Base-by-base conservation (phyloP, 2,113 vertebrate species). In the Hippocampus abdominalis region DNA sequence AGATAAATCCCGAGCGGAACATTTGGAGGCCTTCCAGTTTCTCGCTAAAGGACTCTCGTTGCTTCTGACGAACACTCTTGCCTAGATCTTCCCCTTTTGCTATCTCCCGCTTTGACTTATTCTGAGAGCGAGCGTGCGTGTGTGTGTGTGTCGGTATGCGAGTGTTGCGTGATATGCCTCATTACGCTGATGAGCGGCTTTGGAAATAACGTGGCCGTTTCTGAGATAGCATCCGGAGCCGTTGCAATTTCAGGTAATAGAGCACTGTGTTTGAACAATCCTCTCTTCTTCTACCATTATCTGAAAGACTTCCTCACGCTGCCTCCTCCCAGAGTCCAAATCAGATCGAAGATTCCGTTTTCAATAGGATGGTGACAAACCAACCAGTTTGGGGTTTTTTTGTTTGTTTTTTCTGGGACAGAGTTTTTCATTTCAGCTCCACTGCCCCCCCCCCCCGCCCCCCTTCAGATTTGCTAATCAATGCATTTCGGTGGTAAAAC, bases 1-100 rank as follows among this genome's bases (percentile, higher is more conserved):
- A 89, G 88, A 88, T 85, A 90, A 90, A 83, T 87, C 73, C 64
- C 62, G 68, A 84, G 85, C 77, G 75, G 81, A 84, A 74, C 84
- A 77, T 82, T 87, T 88, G 76, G 82, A 81, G 59, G 70, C 18
- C 51, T 69, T 84, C 80, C 78, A 82, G 72, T 69, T 68, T 57
- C 51, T 69, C 70, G 40, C 64, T 40, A 46, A 68, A 81, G 78
- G 74, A 59, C 61, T 74, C 66, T 77, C 68, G 21, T 62, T 42
- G 64, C 61, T 71, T 69, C 72, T 59, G 44, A 13, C 56, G 65
- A 74, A 72, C 77, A 21, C 66, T 65, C 63, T 1, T 72, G 44
- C 25, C 64, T 25, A 21, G 39, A n/a, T 29, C 25, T 42, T 59
- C 21, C 59, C 44, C 32, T 36, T 40, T 62, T 21, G 64, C 63